Conservation (phyloP, 2,888 invertebrate genomes). For the Steromphala cineraria region DNA sequence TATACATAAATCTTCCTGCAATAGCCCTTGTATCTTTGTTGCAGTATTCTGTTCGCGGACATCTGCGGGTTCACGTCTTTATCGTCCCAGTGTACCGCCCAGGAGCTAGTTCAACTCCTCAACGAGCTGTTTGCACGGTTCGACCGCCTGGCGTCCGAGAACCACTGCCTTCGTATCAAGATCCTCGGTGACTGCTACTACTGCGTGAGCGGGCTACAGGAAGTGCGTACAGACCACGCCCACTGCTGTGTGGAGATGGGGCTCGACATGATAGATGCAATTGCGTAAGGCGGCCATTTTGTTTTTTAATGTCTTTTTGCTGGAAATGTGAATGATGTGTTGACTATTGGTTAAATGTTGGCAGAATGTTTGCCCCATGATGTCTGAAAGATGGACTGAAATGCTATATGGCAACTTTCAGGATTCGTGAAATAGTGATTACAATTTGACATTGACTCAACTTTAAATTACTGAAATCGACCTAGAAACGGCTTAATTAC, state of each 20-base stretch:
- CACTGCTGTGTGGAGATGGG: slow-evolving; percentile 99
- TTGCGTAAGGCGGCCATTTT: slow-evolving; percentile 82
- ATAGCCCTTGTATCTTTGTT: slow-evolving; percentile 23
- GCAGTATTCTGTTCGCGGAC: slow-evolving; percentile 96
- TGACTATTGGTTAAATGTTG: no score
- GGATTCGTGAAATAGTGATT: no score
- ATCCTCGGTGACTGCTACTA: slow-evolving; percentile 97
- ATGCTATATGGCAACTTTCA: no score
- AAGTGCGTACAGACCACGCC: slow-evolving; percentile 94
- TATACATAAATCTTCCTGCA: no score
- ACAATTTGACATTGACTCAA: no score
- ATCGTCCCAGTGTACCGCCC: slow-evolving; percentile 85
- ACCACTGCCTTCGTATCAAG: slow-evolving; percentile 96
- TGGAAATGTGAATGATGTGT: background rate
- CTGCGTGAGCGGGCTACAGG: slow-evolving; percentile 93
- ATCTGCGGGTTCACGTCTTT: slow-evolving; percentile 98
- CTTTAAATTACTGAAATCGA: no score
- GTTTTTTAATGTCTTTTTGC: no score
- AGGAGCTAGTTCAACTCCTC: slow-evolving; percentile 94
- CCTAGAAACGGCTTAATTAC: no score
- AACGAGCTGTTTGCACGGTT: slow-evolving; percentile 97
- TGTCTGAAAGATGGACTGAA: no score
- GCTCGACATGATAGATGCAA: slow-evolving; percentile 98
- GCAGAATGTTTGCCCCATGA: no score
- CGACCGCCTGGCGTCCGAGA: slow-evolving; percentile 90